Base-by-base conservation (phyloP, 2,888 invertebrate species). In the Arge pagana region DNA sequence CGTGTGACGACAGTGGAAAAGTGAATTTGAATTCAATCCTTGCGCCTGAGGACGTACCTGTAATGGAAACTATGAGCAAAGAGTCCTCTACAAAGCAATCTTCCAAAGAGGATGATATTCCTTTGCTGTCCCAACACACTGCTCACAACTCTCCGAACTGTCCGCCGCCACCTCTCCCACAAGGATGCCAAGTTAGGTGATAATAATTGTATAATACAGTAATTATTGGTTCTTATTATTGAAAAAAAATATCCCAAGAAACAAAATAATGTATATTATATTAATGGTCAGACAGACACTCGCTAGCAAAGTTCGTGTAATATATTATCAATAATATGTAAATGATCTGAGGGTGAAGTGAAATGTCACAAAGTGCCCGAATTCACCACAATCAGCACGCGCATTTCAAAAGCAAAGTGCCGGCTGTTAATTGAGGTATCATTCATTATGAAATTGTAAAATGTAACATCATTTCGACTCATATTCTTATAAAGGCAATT, bases 141-240 rank as follows among this genome's bases (percentile, higher is more conserved):
- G 21, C 53, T 35, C 64, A 63, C 50, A 66, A 65, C 61, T 67
- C 75, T 52, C 61, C 76, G 52, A 66, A 70, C 56, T 76, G 77
- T 69, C 75, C 80, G 62, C 76, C 85, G 58, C 81, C 85, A 72
- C 81, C 85, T 72, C 81, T 86, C 68, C 87, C 85, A 77, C 88
- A 89, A 83, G 89, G 89, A 82, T 89, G 89, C 80, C 89, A 89
- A 83, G 90, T 90, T 84, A 90, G 90, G 85, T 90, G 90, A 91
- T 90, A 87, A 79, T 74, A 73, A 71, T 73, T 72, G 74, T 72
- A 68, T 71, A 68, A 61, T 66, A 66, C 60, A 61, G 61, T 67
- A 65, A 66, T 63, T 67, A 62, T 64, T 62, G 61, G 56, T 65
- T 62, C 59, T 63, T 64, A 56, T 37, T 62, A 67, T 57, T 57